Base-by-base conservation (phyloP, 2,888 invertebrate species). In the Eilema depressum region DNA sequence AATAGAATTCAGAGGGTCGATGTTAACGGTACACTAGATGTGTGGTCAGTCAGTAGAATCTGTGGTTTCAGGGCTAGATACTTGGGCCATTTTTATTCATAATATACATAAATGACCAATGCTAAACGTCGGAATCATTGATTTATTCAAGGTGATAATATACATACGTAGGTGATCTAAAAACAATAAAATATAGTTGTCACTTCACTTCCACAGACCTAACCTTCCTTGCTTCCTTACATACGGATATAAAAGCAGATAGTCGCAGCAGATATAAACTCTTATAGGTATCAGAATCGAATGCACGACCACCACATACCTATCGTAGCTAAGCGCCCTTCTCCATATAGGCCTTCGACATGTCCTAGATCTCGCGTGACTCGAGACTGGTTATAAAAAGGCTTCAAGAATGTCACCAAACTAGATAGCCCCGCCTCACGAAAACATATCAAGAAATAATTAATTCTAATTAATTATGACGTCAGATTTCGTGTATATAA, bases 331-430 rank as follows among this genome's bases (percentile, higher is more conserved):
- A 70, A n/a, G 53, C 60, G 75, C 85, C 86, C 81, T 85, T 84
- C 82, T 81, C 82, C 41, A 68, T 62, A 41, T 37, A 72, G 86
- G 86, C 90, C 89, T 90, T 89, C 88, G 75, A 78, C 74, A 75
- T 83, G 87, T 82, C 83, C 89, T 88, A 89, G 89, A 86, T 89
- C 85, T 85, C 78, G 77, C 81, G 81, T 83, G 85, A 81, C 76
- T 77, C 76, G 71, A 80, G 71, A 81, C 79, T 73, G 77, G 83
- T 83, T 78, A 76, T 80, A 85, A 87, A 88, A 88, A 87, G 68
- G 70, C 66, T 70, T 70, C 57, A 66, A 73, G 82, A 86, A 88
- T 88, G 88, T 76, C 70, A 83, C 76, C 76, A 12, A 56, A 70
- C 79, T 64, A 77, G 74, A 63, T 56, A 2, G 70, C 61, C 80